These are phyloP conservation scores for Pseudoatta argentina DNA, from an alignment of 1,140 invertebrate species.

Conservation along the genomic window DNA sequence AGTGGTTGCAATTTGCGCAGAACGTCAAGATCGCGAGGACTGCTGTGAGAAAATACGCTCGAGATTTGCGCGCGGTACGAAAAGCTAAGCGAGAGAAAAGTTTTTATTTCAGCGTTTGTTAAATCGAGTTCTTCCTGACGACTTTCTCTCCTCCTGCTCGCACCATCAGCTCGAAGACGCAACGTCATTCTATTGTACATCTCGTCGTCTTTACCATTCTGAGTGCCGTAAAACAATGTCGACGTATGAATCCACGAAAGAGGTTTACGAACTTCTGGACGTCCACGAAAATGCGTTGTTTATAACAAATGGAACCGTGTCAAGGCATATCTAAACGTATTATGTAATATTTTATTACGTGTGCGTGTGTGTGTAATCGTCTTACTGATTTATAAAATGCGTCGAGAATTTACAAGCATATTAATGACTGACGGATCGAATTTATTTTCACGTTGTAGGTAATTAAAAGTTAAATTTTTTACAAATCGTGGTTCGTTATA, in stretches of 20 bases:
- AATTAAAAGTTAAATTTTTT: not conserved
- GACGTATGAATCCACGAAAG: conserved; percentile 37
- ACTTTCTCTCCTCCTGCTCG: conserved; percentile 19
- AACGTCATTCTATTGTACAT: not conserved
- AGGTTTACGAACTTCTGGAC: conserved; percentile 29
- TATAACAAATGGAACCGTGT: conserved; percentile 40
- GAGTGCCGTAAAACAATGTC: conserved; percentile 63
- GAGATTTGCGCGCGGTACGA: conserved; percentile 18
- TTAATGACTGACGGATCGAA: not conserved
- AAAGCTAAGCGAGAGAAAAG: conserved; percentile 55
- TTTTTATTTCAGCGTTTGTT: conserved; percentile 57
- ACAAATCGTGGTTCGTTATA: not conserved
- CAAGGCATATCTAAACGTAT: not conserved
- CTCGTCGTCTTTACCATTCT: conserved; percentile 32
- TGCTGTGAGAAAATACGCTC: conserved; percentile 39
- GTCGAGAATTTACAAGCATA: conserved; percentile 31
- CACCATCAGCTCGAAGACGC: conserved; percentile 17
- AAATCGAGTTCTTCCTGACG: conserved; percentile 54
- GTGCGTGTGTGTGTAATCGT: not conserved
- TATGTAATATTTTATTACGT: not conserved
- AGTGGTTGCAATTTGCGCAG: conserved; percentile 64
- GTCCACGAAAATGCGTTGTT: conserved; percentile 16
- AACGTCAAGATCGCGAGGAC: conserved; percentile 37
- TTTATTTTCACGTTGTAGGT: not conserved
- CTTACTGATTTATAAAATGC: not conserved